Percentiles rank a stretch among this genome's conserved stretches.
phyloP scores from a whole-genome alignment of 2,797 vertebrate species.

The Chelon auratus region DNA sequence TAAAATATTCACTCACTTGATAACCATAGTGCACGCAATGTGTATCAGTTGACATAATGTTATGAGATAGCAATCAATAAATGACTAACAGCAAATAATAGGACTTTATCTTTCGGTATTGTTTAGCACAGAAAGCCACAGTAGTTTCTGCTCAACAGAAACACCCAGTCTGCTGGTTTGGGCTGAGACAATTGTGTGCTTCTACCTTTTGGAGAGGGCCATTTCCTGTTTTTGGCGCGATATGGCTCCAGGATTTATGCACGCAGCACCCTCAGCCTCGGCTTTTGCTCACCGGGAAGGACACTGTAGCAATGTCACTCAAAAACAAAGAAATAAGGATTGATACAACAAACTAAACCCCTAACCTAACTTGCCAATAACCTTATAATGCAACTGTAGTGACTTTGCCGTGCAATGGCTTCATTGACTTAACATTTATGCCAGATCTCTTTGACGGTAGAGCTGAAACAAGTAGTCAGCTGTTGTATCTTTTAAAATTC shows the following conservation, averaged over 20 bases:
- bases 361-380: too few relatives aligned
- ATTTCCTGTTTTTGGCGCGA: neutral
- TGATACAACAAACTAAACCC: too few relatives aligned
- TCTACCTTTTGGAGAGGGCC: neutral
- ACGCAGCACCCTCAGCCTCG: too few relatives aligned
- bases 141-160: neutral
- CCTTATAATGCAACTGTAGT: too few relatives aligned
- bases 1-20: slow-evolving; percentile 11
- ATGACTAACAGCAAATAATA: slow-evolving; percentile 2
- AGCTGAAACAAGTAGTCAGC: neutral
- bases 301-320: too few relatives aligned
- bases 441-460: neutral
- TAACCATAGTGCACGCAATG: slow-evolving; percentile 1
- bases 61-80: neutral
- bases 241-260: too few relatives aligned
- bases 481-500: neutral
- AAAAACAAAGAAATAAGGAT: too few relatives aligned
- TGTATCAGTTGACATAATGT: neutral
- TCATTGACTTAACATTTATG: neutral
- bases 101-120: too few relatives aligned
- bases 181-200: neutral
- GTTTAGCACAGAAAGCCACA: neutral
- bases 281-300: too few relatives aligned
- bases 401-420: too few relatives aligned
- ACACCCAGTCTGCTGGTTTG: neutral